Base-by-base conservation (phyloP, 2,797 vertebrate genomes). In the Staurois parvus region DNA sequence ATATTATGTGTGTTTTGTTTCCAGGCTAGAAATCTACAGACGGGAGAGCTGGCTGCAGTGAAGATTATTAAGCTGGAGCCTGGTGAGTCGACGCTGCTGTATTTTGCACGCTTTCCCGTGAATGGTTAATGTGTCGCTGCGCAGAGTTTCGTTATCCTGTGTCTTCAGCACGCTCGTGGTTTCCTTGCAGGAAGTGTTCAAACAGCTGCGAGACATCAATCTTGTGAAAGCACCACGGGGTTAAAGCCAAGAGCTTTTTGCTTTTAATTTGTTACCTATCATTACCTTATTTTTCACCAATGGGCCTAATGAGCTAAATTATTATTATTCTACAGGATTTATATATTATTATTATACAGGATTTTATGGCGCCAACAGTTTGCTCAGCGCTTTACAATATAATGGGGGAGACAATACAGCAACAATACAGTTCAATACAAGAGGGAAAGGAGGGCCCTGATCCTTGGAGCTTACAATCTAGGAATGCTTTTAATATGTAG, bases 51-150 rank as follows among this genome's bases (percentile, higher is more conserved):
- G 87, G 97, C 97, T 89, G 98, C 98, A 87, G 97, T 99, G 88
- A 99, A 99, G 95, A 98, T 99, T 89, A 99, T 99, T 89, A 99
- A 99, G 91, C 91, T 99, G 93, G 98, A 99, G 90, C 97, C 96
- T 92, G 98, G 98, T 99, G 94, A 96, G 96, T 93, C 85, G 24
- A 7, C 4, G 83, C 32, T 69, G 19, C 2, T 19, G 2, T 6
- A 0, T 37, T 11, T 11, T 70, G 67, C 34, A 24, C 24, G 56
- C 32, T 66, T 82, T 29, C 70, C 70, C n/a, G 21, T 62, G 17
- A 82, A 45, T 26, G 28, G 30, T 64, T 73, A 28, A 73, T 45
- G 26, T 73, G 48, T 37, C 30, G 40, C n/a, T 67, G 4, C 34
- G 34, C n/a, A 11, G 17, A 26, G 48, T 64, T 40, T 40, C 8